phyloP scores from a whole-genome alignment of 2,797 vertebrate species.

The Enteromius anoplus region DNA sequence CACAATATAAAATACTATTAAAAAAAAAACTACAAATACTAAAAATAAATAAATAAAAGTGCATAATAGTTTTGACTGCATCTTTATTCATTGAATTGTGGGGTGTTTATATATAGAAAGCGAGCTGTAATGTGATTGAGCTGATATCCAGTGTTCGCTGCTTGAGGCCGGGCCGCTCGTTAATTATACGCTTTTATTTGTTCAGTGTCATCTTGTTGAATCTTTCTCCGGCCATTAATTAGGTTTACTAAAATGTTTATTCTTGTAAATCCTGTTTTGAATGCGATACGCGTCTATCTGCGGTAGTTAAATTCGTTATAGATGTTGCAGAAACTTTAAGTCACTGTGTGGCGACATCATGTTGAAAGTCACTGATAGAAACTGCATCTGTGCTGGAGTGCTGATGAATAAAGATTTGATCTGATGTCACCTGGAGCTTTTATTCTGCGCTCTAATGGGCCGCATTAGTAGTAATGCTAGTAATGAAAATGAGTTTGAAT shows the following conservation, averaged over 20 bases:
- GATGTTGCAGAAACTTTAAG: neutral
- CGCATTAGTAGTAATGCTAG: conserved; percentile 6
- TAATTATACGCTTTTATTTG: conserved; percentile 7
- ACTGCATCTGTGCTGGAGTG: neutral
- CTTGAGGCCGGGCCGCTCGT: neutral
- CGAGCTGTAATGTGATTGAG: neutral
- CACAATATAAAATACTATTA: neutral
- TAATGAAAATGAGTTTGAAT: conserved; percentile 26
- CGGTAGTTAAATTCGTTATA: neutral
- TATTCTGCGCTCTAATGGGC: neutral
- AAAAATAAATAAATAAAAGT: neutral
- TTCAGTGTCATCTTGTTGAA: conserved; percentile 17
- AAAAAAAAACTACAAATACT: neutral
- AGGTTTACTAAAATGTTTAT: conserved; percentile 20
- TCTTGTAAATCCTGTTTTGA: neutral
- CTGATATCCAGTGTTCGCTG: neutral
- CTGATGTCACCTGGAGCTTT: neutral
- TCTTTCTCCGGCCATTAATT: conserved; percentile 25
- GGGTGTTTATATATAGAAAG: neutral
- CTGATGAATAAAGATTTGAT: neutral
- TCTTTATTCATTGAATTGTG: neutral
- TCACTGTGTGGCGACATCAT: neutral
- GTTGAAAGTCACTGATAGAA: neutral
- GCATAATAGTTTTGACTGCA: neutral
- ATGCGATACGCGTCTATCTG: neutral